A percentile compares a stretch with the other conserved stretches of the same genome.
Evolutionary conservation across 2,113 vertebrate species (phyloP).

Genomic region (Macquaria australasica): DNA sequence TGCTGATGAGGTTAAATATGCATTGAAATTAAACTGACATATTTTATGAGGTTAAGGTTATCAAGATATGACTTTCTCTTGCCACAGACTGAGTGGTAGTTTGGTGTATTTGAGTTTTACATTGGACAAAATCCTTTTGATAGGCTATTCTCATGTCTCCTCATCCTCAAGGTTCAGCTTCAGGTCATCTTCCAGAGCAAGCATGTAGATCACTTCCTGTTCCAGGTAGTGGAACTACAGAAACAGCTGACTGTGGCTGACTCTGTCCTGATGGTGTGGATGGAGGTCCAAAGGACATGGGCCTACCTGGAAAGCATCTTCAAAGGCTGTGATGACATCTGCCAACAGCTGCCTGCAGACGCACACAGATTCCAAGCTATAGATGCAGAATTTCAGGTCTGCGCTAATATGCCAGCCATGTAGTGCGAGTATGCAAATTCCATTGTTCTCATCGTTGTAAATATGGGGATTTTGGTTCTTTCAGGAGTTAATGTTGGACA

Average conservation of each 20-base stretch:
- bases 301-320: conserved; percentile 90
- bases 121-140: not conserved
- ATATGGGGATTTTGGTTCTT: conserved; percentile 35
- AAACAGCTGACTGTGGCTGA: conserved; percentile 84
- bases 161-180: conserved; percentile 84
- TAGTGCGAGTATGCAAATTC: not conserved
- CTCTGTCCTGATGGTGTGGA: conserved; percentile 85
- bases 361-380: conserved; percentile 81
- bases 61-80: conserved; percentile 23
- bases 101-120: conserved; percentile 19
- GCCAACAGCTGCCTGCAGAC: conserved; percentile 86
- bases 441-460: not conserved
- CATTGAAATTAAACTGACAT: conserved; percentile 40
- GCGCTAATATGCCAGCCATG: not conserved
- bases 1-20: conserved; percentile 50
- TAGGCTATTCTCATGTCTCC: not conserved
- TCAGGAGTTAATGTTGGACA: conserved; percentile 86
- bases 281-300: conserved; percentile 87
- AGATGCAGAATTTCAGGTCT: conserved; percentile 89
- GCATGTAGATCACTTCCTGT: conserved; percentile 84
- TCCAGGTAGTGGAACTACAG: conserved; percentile 85
- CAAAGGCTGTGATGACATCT: conserved; percentile 85
- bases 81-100: conserved; percentile 1
- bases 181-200: conserved; percentile 88
- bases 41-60: conserved; percentile 23